Conservation (phyloP, 2,113 vertebrate species). For the Crypturellus undulatus region DNA sequence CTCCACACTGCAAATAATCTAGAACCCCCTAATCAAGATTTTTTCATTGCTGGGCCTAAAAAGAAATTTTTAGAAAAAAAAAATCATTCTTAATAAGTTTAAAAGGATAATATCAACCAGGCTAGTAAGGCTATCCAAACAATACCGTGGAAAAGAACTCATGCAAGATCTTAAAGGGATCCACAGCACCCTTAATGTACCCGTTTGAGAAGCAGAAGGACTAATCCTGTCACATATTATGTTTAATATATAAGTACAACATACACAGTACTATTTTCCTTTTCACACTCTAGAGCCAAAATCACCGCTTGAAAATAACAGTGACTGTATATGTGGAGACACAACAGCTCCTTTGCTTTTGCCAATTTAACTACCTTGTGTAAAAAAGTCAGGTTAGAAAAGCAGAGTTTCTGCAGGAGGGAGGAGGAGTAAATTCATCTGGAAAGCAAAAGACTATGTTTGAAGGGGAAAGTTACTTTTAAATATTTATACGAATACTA, state of each 20-base stretch:
- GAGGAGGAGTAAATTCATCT: not conserved
- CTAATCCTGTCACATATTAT: not conserved
- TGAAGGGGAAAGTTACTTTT: constrained; percentile 26
- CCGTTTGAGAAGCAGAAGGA: not conserved
- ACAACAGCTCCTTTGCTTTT: not conserved
- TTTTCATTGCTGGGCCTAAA: not conserved
- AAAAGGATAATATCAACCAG: not conserved
- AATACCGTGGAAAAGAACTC: not conserved
- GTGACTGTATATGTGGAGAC: not conserved
- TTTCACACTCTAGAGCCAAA: not conserved
- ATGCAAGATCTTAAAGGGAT: not conserved
- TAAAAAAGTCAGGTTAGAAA: not conserved
- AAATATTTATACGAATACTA: constrained; percentile 24
- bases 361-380: not conserved
- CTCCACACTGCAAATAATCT: not conserved
- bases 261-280: not conserved
- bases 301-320: not conserved
- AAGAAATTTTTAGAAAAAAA: not conserved
- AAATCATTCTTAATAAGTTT: not conserved
- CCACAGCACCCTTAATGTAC: not conserved
- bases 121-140: not conserved
- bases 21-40: not conserved
- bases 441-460: accelerated
- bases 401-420: not conserved
- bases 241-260: accelerated